Conservation (phyloP, 2,113 vertebrate species). For the Dryoscopus gambensis region DNA sequence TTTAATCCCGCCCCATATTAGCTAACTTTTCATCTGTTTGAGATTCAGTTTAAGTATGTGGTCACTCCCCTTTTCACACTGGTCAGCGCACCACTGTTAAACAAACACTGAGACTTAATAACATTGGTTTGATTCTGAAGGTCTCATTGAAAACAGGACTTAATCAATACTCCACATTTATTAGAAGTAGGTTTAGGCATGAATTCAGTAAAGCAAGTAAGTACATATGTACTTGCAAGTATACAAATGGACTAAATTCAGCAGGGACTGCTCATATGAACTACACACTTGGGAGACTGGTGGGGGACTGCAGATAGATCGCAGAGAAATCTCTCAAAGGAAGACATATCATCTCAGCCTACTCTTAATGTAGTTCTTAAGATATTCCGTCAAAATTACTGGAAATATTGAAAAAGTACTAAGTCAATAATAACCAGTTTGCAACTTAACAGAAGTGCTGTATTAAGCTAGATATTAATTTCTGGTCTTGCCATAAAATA, state of each 20-base stretch:
- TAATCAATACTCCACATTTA: neutral
- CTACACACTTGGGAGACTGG: neutral
- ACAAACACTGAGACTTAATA: neutral
- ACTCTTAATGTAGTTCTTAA: neutral
- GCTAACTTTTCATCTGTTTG: neutral
- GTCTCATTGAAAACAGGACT: neutral
- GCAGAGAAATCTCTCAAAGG: neutral
- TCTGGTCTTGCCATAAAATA: neutral
- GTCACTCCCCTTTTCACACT: neutral
- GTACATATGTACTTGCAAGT: neutral
- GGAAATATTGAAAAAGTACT: neutral
- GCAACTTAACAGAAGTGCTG: neutral
- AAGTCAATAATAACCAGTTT: neutral
- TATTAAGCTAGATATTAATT: neutral
- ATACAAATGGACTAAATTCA: neutral
- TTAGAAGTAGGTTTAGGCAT: neutral
- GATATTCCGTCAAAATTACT: neutral
- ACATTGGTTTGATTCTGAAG: neutral
- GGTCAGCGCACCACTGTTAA: neutral
- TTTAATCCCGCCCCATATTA: neutral
- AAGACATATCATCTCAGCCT: neutral
- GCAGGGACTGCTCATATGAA: neutral
- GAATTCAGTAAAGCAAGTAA: neutral
- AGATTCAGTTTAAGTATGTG: neutral
- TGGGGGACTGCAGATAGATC: neutral